These are phyloP conservation scores for Sparidentex hasta DNA, from an alignment of 2,797 vertebrate genomes.

Conservation along the genomic window DNA sequence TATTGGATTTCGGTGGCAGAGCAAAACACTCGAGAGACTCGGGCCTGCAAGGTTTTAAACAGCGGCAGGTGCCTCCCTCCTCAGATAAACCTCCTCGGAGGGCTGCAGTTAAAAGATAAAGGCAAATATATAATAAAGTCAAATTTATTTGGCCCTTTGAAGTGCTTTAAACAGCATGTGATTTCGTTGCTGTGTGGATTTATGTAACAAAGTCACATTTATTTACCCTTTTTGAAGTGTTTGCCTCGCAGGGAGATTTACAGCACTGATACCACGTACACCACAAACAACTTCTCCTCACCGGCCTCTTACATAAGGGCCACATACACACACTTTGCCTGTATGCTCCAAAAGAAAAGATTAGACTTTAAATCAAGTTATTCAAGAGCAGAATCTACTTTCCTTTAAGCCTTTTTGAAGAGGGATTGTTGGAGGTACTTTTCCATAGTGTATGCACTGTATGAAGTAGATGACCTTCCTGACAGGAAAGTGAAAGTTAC, in stretches of 20 bases:
- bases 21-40: not conserved
- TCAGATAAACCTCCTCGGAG: conserved; percentile 30
- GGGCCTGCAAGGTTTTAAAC: conserved; percentile 12
- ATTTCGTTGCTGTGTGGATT: conserved; percentile 29
- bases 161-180: conserved; percentile 12
- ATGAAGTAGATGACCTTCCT: no score
- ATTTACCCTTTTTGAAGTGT: conserved; percentile 30
- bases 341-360: not conserved
- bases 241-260: conserved; percentile 15
- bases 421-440: no score
- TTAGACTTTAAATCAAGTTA: not conserved
- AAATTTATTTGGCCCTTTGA: conserved; percentile 29
- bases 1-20: conserved; percentile 44
- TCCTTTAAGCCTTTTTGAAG: no score
- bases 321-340: not conserved
- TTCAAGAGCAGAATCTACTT: not conserved
- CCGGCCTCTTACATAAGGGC: not conserved
- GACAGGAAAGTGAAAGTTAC: no score
- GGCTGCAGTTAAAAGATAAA: conserved; percentile 51
- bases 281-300: conserved; percentile 8
- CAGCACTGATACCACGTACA: not conserved
- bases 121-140: conserved; percentile 34
- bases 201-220: conserved; percentile 11
- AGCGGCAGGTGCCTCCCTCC: conserved; percentile 25
- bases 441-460: no score